Percentiles rank a stretch among this genome's conserved stretches.
Conservation (phyloP, 1,140 invertebrate species). For the Orchestia grillus region DNA sequence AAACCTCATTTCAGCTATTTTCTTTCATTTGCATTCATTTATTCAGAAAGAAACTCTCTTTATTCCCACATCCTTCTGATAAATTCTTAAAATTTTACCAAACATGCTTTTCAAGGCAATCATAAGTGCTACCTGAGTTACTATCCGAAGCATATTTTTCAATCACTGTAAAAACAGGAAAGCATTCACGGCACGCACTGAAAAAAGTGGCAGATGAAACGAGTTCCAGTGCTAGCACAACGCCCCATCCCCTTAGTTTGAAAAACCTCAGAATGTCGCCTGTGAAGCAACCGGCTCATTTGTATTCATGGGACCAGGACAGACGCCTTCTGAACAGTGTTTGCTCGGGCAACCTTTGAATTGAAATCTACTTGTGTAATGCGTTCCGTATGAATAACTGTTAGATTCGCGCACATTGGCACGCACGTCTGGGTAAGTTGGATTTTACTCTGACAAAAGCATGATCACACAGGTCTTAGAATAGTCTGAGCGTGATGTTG, state of each 20-base stretch:
- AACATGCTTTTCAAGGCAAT: background rate
- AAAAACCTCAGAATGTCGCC: background rate
- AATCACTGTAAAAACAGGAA: background rate
- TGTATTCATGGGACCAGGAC: constrained; percentile 31
- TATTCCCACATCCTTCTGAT: background rate
- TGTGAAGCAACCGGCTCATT: constrained; percentile 4
- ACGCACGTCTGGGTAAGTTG: background rate
- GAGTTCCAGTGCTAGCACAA: background rate
- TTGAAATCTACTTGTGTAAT: constrained; percentile 18
- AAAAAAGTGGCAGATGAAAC: background rate
- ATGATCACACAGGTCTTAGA: background rate
- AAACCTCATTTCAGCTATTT: background rate
- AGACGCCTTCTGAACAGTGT: background rate
- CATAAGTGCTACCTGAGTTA: background rate
- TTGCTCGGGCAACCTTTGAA: constrained; percentile 31
- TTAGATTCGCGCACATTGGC: background rate
- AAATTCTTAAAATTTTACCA: background rate
- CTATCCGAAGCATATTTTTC: background rate
- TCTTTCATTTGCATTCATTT: background rate
- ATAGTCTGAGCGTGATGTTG: background rate
- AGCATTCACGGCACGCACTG: background rate
- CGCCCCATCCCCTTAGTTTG: background rate
- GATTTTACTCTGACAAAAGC: background rate
- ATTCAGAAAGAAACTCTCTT: background rate
- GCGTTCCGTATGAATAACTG: background rate